A percentile compares a stretch with the other conserved stretches of the same genome.
Conservation (phyloP, 1,140 invertebrate species). For the Polypedilum vanderplanki region DNA sequence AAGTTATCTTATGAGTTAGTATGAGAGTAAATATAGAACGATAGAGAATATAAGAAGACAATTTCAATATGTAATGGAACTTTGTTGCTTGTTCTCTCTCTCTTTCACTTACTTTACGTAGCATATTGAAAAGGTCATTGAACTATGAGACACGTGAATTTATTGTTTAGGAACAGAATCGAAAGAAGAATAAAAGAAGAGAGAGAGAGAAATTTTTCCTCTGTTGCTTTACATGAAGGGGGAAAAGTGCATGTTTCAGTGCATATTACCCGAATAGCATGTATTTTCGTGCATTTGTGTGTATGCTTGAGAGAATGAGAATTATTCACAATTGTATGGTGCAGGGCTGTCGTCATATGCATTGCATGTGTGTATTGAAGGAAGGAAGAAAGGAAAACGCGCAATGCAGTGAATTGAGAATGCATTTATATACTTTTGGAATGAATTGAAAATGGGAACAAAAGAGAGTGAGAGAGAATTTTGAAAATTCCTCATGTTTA, state of each 20-base stretch:
- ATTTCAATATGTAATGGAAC: not conserved
- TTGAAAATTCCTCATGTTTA: too few relatives aligned
- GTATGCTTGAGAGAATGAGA: slow-evolving; percentile 14
- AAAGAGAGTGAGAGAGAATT: not conserved
- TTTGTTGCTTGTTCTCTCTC: too few relatives aligned
- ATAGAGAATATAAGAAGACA: too few relatives aligned
- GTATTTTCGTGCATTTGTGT: not conserved
- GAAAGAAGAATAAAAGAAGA: not conserved
- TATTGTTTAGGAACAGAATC: slow-evolving; percentile 24
- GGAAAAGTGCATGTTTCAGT: slow-evolving; percentile 25
- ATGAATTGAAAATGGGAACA: not conserved
- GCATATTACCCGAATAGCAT: slow-evolving; percentile 15
- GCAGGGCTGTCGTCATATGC: not conserved
- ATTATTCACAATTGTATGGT: not conserved
- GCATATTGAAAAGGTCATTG: slow-evolving; percentile 9
- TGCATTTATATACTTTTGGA: not conserved
- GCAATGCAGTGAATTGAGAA: not conserved
- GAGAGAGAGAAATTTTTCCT: slow-evolving; percentile 8
- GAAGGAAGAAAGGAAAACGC: not conserved
- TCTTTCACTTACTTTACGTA: not conserved
- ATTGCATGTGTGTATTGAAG: not conserved
- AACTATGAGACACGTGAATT: slow-evolving; percentile 25
- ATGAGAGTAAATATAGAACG: too few relatives aligned
- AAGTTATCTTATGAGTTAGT: too few relatives aligned
- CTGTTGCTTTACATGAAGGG: not conserved